A percentile compares a stretch with the other conserved stretches of the same genome.
These are phyloP conservation scores for Rallus crepitans DNA, from an alignment of 2,797 vertebrate species.

Conservation along the genomic window DNA sequence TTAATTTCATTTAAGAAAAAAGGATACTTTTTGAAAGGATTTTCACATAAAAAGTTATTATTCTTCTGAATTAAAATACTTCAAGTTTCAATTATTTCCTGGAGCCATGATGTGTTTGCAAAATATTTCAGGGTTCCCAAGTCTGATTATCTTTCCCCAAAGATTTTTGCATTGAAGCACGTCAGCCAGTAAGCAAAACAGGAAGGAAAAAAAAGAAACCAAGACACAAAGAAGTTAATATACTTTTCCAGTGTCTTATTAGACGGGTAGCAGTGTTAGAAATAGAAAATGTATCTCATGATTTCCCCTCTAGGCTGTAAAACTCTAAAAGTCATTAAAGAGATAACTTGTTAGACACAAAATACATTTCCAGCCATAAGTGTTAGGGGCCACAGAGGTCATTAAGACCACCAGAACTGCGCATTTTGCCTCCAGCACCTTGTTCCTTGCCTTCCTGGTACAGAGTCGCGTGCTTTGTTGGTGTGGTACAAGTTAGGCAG, in stretches of 20 bases:
- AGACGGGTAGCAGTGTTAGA: not conserved
- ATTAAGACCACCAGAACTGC: not conserved
- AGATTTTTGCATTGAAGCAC: not conserved
- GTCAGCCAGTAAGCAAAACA: not conserved
- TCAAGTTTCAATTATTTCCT: not conserved
- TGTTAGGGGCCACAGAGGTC: not conserved
- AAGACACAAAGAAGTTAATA: not conserved
- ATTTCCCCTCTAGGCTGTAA: not conserved
- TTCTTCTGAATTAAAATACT: not conserved
- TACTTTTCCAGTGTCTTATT: not conserved
- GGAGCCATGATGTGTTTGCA: not conserved
- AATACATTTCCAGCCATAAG: not conserved
- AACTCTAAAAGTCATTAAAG: not conserved
- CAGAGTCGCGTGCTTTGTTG: not conserved
- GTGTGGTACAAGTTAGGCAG: not conserved
- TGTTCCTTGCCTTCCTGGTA: not conserved
- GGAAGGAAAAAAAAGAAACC: not conserved
- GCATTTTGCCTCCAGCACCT: not conserved
- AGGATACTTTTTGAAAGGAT: accelerated
- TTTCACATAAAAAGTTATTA: not conserved
- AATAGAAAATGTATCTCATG: not conserved
- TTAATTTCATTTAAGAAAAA: not conserved
- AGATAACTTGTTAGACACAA: not conserved
- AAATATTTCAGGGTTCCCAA: not conserved
- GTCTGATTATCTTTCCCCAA: not conserved